Evolutionary conservation across 2,888 invertebrate genomes (phyloP).

Genomic region (Holacanthella duospinosa): DNA sequence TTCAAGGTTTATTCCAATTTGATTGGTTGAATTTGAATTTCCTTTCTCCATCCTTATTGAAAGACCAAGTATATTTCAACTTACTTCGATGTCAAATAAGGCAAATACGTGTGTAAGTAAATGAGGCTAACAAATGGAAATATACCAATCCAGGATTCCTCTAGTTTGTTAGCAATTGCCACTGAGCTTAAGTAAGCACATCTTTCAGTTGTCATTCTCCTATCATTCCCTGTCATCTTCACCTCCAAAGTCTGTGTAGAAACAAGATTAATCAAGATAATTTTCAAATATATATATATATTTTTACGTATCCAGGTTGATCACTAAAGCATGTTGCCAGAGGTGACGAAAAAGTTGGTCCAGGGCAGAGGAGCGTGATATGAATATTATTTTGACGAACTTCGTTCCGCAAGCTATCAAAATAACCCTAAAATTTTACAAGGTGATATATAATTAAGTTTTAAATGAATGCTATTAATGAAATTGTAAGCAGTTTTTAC

Average conservation of each 20-base stretch:
- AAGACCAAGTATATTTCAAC: conserved; percentile 35
- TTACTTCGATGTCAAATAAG: conserved; percentile 46
- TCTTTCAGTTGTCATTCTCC: conserved; percentile 44
- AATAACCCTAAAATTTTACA: conserved; percentile 54
- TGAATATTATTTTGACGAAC: conserved; percentile 50
- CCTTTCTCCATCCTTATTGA: too few species aligned
- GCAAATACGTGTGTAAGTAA: conserved; percentile 53
- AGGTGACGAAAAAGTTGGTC: conserved; percentile 62
- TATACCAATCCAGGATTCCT: conserved; percentile 59
- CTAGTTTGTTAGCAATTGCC: conserved; percentile 47
- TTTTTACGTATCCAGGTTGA: conserved; percentile 48
- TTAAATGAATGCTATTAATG: too few species aligned
- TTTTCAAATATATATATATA: neutral
- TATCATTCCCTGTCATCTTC: conserved; percentile 39
- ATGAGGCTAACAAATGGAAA: conserved; percentile 52
- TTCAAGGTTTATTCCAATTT: too few species aligned
- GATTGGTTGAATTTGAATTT: too few species aligned
- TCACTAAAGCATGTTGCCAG: conserved; percentile 58
- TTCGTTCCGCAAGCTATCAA: conserved; percentile 53
- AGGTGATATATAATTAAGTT: conserved; percentile 9
- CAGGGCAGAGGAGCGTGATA: conserved; percentile 63
- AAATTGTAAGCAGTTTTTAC: too few species aligned
- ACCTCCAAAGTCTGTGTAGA: conserved; percentile 40
- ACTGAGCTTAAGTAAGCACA: conserved; percentile 46
- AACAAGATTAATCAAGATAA: conserved; percentile 11